Evolutionary conservation across 2,113 vertebrate genomes (phyloP).

Genomic region (Isurus oxyrinchus): DNA sequence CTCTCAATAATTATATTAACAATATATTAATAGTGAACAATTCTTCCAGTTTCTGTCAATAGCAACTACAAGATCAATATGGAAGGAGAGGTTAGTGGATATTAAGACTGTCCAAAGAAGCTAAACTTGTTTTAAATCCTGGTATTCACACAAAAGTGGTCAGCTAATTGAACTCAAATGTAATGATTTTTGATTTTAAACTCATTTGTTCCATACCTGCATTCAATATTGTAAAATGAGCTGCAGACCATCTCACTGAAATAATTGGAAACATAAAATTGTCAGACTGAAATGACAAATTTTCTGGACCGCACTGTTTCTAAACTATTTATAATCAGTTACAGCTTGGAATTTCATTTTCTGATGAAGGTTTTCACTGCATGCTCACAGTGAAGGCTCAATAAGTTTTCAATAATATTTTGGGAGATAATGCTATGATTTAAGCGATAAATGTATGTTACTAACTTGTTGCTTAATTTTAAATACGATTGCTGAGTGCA

Average conservation of each 20-base stretch:
- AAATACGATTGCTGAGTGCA: neutral
- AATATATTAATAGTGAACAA: neutral
- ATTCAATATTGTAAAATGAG: neutral
- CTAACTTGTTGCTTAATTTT: neutral
- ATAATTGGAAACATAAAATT: conserved; percentile 20
- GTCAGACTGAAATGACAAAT: neutral
- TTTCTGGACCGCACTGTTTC: neutral
- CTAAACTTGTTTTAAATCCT: neutral
- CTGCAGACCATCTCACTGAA: neutral
- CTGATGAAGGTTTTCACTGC: neutral
- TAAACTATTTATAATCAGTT: neutral
- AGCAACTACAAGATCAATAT: neutral
- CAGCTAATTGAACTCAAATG: neutral
- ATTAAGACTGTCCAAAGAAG: neutral
- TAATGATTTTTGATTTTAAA: neutral
- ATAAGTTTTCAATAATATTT: neutral
- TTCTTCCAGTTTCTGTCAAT: neutral
- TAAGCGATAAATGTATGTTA: too few relatives aligned
- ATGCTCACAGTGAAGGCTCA: neutral
- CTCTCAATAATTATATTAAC: neutral
- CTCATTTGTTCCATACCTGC: neutral
- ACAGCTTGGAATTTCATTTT: neutral
- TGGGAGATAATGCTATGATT: neutral
- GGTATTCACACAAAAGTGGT: neutral
- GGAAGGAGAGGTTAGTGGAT: too few relatives aligned